phyloP scores from a whole-genome alignment of 2,797 vertebrate genomes.

The Chelon labrosus region DNA sequence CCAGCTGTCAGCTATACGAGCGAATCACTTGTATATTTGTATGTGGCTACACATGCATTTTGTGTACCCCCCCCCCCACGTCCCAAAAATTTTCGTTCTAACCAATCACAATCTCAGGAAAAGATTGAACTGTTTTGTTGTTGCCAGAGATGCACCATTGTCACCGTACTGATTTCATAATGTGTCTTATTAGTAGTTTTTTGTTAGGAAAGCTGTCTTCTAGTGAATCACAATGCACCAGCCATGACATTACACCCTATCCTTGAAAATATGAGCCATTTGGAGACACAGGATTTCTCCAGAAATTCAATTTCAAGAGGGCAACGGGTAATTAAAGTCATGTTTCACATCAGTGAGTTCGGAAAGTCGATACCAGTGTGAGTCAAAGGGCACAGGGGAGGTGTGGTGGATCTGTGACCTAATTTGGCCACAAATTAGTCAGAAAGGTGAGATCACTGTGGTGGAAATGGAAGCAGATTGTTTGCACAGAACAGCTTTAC shows the following conservation, averaged over 20 bases:
- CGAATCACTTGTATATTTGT: too few relatives aligned
- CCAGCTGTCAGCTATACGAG: too few relatives aligned
- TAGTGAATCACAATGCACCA: background rate
- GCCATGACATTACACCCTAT: background rate
- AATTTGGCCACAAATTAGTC: constrained; percentile 39
- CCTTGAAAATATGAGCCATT: constrained; percentile 29
- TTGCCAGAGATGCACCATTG: too few relatives aligned
- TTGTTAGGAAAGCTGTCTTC: background rate
- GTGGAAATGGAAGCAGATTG: constrained; percentile 35
- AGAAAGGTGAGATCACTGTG: constrained; percentile 37
- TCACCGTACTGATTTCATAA: too few relatives aligned
- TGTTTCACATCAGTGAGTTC: constrained; percentile 41
- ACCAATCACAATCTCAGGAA: too few relatives aligned
- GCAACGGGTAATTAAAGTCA: constrained; percentile 57
- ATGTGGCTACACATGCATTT: too few relatives aligned
- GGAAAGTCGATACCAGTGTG: constrained; percentile 32
- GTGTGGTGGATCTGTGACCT: constrained; percentile 16
- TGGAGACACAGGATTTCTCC: background rate
- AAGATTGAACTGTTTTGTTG: too few relatives aligned
- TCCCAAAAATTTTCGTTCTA: too few relatives aligned
- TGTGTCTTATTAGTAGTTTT: too few relatives aligned
- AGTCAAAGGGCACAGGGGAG: constrained; percentile 48
- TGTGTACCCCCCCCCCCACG: too few relatives aligned
- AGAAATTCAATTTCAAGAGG: constrained; percentile 38
- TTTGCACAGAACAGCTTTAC: constrained; percentile 25